These are phyloP conservation scores for Poeciliopsis occidentalis DNA, from an alignment of 2,113 vertebrate species.

Conservation along the genomic window DNA sequence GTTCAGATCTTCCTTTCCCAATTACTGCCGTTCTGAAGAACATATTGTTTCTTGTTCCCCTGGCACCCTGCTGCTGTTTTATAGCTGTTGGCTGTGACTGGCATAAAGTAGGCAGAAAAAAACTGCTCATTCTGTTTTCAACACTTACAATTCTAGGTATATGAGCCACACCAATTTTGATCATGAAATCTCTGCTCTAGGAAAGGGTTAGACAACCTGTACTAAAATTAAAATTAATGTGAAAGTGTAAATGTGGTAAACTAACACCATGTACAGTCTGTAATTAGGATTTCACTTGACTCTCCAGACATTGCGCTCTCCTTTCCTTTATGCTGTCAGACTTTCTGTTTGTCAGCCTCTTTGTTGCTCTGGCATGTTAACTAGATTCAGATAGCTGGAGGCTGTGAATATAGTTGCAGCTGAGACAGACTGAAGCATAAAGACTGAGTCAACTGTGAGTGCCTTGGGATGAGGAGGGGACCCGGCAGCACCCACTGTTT, in stretches of 20 bases:
- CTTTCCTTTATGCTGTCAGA: not conserved
- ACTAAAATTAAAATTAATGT: too few relatives aligned
- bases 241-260: not conserved
- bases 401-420: too few relatives aligned
- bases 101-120: not conserved
- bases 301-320: not conserved
- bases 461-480: too few relatives aligned
- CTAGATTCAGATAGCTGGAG: too few relatives aligned
- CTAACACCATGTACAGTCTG: not conserved
- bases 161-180: conserved; percentile 19
- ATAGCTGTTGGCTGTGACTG: conserved; percentile 68
- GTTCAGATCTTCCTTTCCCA: conserved; percentile 59
- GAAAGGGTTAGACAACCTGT: not conserved
- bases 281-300: not conserved
- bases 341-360: not conserved
- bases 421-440: too few relatives aligned
- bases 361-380: not conserved
- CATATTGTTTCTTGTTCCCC: conserved; percentile 62
- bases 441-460: too few relatives aligned
- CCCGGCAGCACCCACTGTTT: too few relatives aligned
- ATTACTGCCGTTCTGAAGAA: conserved; percentile 65
- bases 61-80: conserved; percentile 69
- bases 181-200: conserved; percentile 3
- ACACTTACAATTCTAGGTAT: conserved; percentile 30
- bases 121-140: conserved; percentile 33